A percentile compares a stretch with the other conserved stretches of the same genome.
These are phyloP conservation scores for Archilochus colubris DNA, from an alignment of 2,113 vertebrate genomes.

Conservation along the genomic window DNA sequence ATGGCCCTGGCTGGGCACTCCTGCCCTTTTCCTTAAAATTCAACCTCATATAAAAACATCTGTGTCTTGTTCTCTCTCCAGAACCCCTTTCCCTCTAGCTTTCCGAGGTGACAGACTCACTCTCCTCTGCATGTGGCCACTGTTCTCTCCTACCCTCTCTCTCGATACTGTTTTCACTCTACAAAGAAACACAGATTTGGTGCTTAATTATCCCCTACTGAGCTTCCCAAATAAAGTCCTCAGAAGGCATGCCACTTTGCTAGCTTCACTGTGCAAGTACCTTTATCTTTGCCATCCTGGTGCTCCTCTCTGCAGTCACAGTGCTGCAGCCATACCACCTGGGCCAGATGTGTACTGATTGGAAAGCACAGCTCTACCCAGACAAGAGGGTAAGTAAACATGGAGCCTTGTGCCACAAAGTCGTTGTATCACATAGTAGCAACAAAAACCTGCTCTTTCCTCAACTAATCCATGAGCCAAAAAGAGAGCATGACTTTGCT, in stretches of 20 bases:
- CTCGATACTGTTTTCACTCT: slow-evolving; percentile 1
- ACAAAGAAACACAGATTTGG: neutral
- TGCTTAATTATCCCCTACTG: slow-evolving; percentile 40
- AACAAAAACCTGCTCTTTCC: neutral
- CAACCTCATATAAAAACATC: slow-evolving; percentile 1
- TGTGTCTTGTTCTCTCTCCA: neutral
- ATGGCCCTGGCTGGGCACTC: slow-evolving; percentile 17
- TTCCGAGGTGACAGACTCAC: neutral
- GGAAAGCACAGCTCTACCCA: neutral
- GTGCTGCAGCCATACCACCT: neutral
- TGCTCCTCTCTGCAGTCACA: neutral
- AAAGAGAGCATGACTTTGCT: neutral
- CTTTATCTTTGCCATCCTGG: slow-evolving; percentile 19
- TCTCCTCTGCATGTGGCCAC: neutral
- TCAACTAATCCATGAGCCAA: neutral
- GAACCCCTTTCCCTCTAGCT: neutral
- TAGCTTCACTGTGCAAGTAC: neutral
- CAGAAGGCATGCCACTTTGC: slow-evolving; percentile 1
- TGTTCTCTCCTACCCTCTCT: neutral
- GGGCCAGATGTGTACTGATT: neutral
- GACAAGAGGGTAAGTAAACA: neutral
- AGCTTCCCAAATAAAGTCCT: neutral
- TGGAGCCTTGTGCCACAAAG: neutral
- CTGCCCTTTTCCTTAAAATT: slow-evolving; percentile 53
- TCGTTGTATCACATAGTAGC: neutral